Evolutionary conservation across 1,140 invertebrate genomes (phyloP).

Genomic region (Trigoniulus corallinus): DNA sequence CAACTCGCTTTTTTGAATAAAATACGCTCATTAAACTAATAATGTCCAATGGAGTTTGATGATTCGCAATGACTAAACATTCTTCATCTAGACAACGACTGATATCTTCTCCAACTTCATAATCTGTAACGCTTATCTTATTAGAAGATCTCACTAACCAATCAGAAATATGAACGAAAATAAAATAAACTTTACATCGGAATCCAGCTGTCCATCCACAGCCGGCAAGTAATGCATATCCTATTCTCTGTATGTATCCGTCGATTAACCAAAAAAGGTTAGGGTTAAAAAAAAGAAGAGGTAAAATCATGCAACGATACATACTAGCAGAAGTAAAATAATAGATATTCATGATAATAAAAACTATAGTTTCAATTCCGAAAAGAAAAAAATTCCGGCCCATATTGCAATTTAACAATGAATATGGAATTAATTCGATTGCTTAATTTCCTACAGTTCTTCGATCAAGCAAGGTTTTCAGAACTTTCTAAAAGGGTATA

Average conservation of each 20-base stretch:
- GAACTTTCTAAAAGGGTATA: too few relatives aligned
- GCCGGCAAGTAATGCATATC: constrained; percentile 71
- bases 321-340: too few relatives aligned
- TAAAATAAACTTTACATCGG: constrained; percentile 45
- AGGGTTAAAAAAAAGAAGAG: constrained; percentile 50
- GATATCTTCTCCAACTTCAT: constrained; percentile 79
- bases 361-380: too few relatives aligned
- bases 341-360: too few relatives aligned
- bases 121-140: constrained; percentile 35
- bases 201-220: constrained; percentile 82
- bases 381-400: too few relatives aligned
- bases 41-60: constrained; percentile 90
- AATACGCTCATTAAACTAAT: constrained; percentile 78
- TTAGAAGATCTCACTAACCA: neutral
- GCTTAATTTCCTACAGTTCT: too few relatives aligned
- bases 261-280: constrained; percentile 75
- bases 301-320: constrained; percentile 54
- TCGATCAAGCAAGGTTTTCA: too few relatives aligned
- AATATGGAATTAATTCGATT: too few relatives aligned
- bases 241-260: constrained; percentile 75
- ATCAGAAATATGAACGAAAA: neutral
- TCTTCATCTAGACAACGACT: constrained; percentile 43
- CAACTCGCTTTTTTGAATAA: constrained; percentile 52
- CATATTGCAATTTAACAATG: too few relatives aligned
- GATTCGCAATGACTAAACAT: constrained; percentile 78